phyloP scores from a whole-genome alignment of 1,140 invertebrate species.

The Oryctes rhinoceros region DNA sequence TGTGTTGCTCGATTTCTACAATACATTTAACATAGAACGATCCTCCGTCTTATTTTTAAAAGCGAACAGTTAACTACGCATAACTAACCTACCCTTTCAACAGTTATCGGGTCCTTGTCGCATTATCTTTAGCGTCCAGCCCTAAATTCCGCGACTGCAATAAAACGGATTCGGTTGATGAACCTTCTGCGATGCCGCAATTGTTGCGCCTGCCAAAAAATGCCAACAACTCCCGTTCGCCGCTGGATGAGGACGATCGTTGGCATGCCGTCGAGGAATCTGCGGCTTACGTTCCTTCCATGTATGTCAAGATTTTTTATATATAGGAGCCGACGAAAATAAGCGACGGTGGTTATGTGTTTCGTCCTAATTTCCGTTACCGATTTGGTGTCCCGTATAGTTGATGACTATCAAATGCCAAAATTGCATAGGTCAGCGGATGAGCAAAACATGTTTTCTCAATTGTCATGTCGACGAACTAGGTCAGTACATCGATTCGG shows the following conservation, averaged over 20 bases:
- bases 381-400: neutral
- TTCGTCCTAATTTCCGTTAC: slow-evolving; percentile 5
- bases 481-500: slow-evolving; percentile 40
- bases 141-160: neutral
- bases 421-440: slow-evolving; percentile 11
- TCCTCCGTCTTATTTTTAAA: no score
- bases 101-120: neutral
- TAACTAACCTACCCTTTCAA: slow-evolving; percentile 8
- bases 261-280: neutral
- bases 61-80: no score
- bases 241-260: neutral
- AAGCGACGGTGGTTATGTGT: neutral
- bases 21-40: no score
- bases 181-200: neutral
- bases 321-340: slow-evolving; percentile 2
- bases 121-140: slow-evolving; percentile 7
- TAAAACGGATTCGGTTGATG: neutral
- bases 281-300: neutral
- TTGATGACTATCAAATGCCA: neutral
- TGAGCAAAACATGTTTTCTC: slow-evolving; percentile 1
- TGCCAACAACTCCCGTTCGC: neutral
- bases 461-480: slow-evolving; percentile 1
- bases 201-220: slow-evolving; percentile 7
- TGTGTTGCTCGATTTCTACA: no score
- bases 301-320: slow-evolving; percentile 36